Evolutionary conservation across 2,888 invertebrate genomes (phyloP).

Genomic region (Amphipoea oculea): DNA sequence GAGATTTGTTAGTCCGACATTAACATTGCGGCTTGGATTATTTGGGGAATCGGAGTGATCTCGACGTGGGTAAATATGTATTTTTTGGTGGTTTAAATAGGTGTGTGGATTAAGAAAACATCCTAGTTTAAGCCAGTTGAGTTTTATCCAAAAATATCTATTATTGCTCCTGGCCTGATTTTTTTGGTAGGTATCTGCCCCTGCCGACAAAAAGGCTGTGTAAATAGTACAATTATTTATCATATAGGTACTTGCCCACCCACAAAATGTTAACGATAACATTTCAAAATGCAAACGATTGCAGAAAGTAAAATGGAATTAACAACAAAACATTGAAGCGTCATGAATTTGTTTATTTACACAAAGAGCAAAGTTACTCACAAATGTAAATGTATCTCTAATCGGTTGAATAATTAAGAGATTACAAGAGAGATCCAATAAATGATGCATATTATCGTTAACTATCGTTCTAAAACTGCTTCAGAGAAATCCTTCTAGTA

Average conservation of each 20-base stretch:
- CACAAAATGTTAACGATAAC: conserved; percentile 8
- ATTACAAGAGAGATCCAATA: conserved; percentile 43
- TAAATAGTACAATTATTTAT: neutral
- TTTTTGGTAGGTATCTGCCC: neutral
- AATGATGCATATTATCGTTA: conserved; percentile 44
- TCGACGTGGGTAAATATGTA: conserved; percentile 34
- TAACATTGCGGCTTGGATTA: conserved; percentile 61
- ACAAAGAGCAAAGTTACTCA: conserved; percentile 40
- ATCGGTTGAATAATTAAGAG: conserved; percentile 56
- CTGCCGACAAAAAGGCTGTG: neutral
- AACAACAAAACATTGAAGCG: conserved; percentile 21
- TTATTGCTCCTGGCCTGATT: neutral
- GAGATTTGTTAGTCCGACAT: conserved; percentile 68
- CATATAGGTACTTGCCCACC: neutral
- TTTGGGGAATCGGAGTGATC: conserved; percentile 53
- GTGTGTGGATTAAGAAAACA: neutral
- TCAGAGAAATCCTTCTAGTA: conserved; percentile 43
- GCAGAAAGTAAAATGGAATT: conserved; percentile 25
- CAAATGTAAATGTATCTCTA: conserved; percentile 49
- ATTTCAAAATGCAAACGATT: neutral
- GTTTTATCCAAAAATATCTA: neutral
- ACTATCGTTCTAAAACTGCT: conserved; percentile 39
- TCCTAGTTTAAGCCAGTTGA: neutral
- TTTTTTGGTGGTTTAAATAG: conserved; percentile 28
- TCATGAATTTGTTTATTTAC: conserved; percentile 37